These are phyloP conservation scores for Idaea dimidiata DNA, from an alignment of 2,888 invertebrate species.

Conservation along the genomic window DNA sequence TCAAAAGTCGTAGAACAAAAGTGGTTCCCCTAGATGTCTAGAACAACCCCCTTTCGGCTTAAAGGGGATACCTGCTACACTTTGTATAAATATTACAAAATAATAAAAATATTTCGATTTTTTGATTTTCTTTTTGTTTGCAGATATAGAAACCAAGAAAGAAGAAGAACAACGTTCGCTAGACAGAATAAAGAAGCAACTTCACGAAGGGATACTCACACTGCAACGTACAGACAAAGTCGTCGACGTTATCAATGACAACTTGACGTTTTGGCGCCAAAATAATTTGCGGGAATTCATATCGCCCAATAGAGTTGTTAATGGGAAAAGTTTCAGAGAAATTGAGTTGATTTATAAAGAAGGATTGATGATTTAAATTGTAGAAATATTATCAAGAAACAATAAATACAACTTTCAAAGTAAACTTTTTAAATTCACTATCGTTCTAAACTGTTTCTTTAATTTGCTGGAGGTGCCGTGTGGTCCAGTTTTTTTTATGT, in stretches of 20 bases:
- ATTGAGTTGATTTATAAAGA: slow-evolving; percentile 52
- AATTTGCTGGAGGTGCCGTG: too few species aligned
- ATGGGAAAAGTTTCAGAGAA: slow-evolving; percentile 53
- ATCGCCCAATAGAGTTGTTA: slow-evolving; percentile 44
- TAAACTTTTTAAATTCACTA: neutral
- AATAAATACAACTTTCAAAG: too few species aligned
- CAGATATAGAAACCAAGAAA: slow-evolving; percentile 51
- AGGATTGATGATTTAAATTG: slow-evolving; percentile 28
- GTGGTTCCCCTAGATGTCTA: too few species aligned
- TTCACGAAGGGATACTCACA: slow-evolving; percentile 48
- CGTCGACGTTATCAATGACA: slow-evolving; percentile 47
- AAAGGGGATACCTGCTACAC: too few species aligned
- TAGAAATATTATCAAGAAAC: too few species aligned
- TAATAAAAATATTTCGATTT: too few species aligned
- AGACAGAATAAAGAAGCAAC: slow-evolving; percentile 61
- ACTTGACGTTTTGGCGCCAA: slow-evolving; percentile 54
- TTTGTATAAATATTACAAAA: too few species aligned
- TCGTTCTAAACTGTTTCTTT: too few species aligned
- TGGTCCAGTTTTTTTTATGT: too few species aligned
- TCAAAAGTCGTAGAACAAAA: too few species aligned
- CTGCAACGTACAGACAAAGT: slow-evolving; percentile 53
- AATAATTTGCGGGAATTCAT: slow-evolving; percentile 51
- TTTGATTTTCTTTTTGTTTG: slow-evolving; percentile 21
- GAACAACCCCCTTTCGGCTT: too few species aligned
- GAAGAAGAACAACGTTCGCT: slow-evolving; percentile 45